phyloP scores from a whole-genome alignment of 2,888 invertebrate species.

The Rhorus exstirpatorius region DNA sequence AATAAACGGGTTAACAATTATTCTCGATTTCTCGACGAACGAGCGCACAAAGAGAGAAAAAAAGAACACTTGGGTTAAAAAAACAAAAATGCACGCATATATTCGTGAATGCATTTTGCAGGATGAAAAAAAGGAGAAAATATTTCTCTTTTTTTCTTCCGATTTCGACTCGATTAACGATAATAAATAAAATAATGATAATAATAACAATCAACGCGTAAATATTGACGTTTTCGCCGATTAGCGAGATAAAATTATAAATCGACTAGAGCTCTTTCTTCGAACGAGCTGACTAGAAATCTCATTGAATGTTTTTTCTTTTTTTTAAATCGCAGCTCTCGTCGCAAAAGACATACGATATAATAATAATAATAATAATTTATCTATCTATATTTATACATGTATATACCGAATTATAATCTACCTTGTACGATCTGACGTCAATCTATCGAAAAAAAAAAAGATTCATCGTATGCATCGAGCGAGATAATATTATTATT shows the following conservation, averaged over 20 bases:
- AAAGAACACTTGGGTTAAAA: conserved; percentile 18
- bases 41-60: conserved; percentile 48
- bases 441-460: conserved; percentile 56
- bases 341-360: conserved; percentile 27
- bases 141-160: no score
- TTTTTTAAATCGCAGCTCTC: conserved; percentile 46
- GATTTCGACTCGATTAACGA: conserved; percentile 37
- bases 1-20: conserved; percentile 57
- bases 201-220: conserved; percentile 59
- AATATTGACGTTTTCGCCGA: conserved; percentile 34
- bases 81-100: conserved; percentile 52
- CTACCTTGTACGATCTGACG: conserved; percentile 69
- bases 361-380: conserved; percentile 38
- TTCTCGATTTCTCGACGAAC: conserved; percentile 39
- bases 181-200: conserved; percentile 44
- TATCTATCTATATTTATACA: conserved; percentile 12
- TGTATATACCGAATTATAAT: conserved; percentile 48
- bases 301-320: conserved; percentile 72
- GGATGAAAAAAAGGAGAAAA: conserved; percentile 7
- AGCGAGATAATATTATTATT: conserved; percentile 34
- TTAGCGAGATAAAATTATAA: conserved; percentile 72
- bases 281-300: conserved; percentile 83
- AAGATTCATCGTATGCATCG: conserved; percentile 28
- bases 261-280: conserved; percentile 82
- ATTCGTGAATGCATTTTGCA: conserved; percentile 61